Percentiles rank a stretch among this genome's conserved stretches.
These are phyloP conservation scores for Temnothorax curvispinosus DNA, from an alignment of 1,140 invertebrate species.

Conservation along the genomic window DNA sequence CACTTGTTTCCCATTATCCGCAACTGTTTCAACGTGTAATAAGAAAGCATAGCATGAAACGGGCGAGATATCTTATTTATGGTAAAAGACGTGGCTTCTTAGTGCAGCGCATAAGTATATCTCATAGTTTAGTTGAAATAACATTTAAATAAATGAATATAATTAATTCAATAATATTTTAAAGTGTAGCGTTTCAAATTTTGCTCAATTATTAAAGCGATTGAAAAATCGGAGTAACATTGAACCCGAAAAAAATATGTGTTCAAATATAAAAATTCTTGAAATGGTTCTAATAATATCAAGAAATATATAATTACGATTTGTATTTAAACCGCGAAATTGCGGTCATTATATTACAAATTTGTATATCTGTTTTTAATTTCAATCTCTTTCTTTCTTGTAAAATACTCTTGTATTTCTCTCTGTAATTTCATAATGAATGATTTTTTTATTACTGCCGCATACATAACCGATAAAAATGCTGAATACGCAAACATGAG, in stretches of 20 bases:
- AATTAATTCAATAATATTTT: neutral
- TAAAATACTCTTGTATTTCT: neutral
- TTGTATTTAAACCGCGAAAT: neutral
- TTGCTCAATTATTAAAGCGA: neutral
- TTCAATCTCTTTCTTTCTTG: neutral
- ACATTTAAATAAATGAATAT: neutral
- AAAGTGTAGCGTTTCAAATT: neutral
- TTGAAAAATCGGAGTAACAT: neutral
- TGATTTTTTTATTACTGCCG: neutral
- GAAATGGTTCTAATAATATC: neutral
- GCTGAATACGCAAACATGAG: neutral
- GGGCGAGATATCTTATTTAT: constrained; percentile 55
- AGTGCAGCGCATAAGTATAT: neutral
- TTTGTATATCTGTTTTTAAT: neutral
- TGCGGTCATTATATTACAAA: neutral
- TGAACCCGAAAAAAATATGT: neutral
- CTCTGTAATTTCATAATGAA: neutral
- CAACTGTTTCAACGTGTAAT: constrained; percentile 66
- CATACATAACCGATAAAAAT: constrained; percentile 9
- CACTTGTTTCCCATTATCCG: constrained; percentile 59
- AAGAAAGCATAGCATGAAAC: constrained; percentile 46
- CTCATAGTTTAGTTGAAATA: constrained; percentile 23
- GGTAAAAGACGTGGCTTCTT: constrained; percentile 30
- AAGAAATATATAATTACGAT: neutral
- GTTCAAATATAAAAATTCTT: neutral